phyloP scores from a whole-genome alignment of 2,113 vertebrate species.

The Motacilla alba region DNA sequence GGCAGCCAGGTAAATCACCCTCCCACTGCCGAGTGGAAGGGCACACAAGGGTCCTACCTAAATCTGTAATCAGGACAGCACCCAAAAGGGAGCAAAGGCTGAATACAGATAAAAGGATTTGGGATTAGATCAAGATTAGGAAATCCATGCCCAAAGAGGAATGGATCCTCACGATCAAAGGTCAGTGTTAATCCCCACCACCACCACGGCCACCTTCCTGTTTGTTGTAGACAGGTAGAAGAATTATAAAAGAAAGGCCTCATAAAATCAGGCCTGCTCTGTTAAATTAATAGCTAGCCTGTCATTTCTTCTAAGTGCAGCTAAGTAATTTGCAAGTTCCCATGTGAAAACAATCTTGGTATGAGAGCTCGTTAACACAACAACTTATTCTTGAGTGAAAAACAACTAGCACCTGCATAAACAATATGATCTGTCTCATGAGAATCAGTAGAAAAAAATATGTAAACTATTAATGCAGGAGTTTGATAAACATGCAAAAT shows the following conservation, averaged over 20 bases:
- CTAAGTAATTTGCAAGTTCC: neutral
- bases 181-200: neutral
- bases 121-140: neutral
- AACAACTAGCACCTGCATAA: neutral
- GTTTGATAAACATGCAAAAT: neutral
- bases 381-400: neutral
- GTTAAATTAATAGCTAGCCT: neutral
- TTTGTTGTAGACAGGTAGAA: neutral
- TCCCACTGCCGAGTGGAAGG: neutral
- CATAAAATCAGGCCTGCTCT: neutral
- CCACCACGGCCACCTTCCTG: neutral
- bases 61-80: fast-evolving
- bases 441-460: neutral
- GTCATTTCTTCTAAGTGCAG: neutral
- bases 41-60: neutral
- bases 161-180: neutral
- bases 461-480: neutral
- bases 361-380: neutral
- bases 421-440: neutral
- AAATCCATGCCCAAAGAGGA: neutral
- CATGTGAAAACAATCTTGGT: neutral
- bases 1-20: neutral
- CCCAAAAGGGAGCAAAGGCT: neutral
- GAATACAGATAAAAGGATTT: neutral
- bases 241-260: neutral